Evolutionary conservation across 2,888 invertebrate genomes (phyloP).

Genomic region (Athalia cordata): DNA sequence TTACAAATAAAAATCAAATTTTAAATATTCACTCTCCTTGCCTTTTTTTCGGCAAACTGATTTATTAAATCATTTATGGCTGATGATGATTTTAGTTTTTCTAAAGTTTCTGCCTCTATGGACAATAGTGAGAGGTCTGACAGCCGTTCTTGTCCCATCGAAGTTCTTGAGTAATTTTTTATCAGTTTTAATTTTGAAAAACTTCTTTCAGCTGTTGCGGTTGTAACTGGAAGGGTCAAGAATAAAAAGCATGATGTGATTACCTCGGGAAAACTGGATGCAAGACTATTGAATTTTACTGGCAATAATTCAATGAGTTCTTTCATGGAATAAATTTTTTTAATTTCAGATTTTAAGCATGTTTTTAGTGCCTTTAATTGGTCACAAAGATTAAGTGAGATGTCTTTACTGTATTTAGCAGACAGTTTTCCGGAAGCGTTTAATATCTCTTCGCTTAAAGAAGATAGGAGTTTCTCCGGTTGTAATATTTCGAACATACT

Average conservation of each 20-base stretch:
- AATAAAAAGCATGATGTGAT: conserved; percentile 45
- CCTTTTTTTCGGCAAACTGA: conserved; percentile 46
- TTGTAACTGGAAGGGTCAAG: conserved; percentile 47
- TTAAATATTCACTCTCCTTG: conserved; percentile 40
- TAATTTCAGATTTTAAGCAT: no score
- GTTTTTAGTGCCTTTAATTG: conserved; percentile 56
- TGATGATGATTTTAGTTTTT: conserved; percentile 30
- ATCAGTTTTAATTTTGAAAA: conserved; percentile 50
- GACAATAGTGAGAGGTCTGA: conserved; percentile 43
- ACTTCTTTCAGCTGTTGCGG: conserved; percentile 46
- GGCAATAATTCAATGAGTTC: no score
- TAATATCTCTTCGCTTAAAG: conserved; percentile 57
- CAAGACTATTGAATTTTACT: no score
- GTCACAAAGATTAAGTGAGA: conserved; percentile 49
- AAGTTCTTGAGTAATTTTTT: conserved; percentile 48
- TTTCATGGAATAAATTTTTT: no score
- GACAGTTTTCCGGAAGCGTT: conserved; percentile 49
- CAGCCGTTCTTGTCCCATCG: conserved; percentile 47
- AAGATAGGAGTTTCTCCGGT: conserved; percentile 59
- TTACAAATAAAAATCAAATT: neutral
- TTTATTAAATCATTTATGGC: conserved; percentile 43
- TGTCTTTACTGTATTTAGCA: no score
- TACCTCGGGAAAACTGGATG: conserved; percentile 41
- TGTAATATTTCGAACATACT: conserved; percentile 16
- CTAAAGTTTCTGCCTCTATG: conserved; percentile 47